phyloP scores from a whole-genome alignment of 2,113 vertebrate species.

The Ictidomys tridecemlineatus region DNA sequence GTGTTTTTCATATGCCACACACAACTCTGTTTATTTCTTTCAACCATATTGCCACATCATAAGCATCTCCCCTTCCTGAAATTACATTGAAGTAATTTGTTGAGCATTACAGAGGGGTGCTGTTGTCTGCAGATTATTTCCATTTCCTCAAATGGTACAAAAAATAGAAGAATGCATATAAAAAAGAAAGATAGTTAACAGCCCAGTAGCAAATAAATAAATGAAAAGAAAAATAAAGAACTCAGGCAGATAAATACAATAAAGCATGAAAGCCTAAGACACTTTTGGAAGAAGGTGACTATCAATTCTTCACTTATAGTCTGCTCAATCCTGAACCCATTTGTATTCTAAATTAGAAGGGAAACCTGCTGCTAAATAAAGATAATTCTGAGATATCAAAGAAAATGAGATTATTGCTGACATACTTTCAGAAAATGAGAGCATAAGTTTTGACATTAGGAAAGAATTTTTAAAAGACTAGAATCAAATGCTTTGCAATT shows the following conservation, averaged over 20 bases:
- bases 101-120: neutral
- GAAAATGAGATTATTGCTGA: neutral
- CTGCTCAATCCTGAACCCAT: neutral
- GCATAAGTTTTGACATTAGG: neutral
- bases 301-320: rapidly evolving
- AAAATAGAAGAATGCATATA: neutral
- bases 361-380: neutral
- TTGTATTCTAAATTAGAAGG: neutral
- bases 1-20: neutral
- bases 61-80: rapidly evolving
- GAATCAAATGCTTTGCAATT: constrained; percentile 12
- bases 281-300: too few species aligned
- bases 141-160: neutral
- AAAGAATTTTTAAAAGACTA: neutral
- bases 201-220: neutral
- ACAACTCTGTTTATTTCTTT: neutral
- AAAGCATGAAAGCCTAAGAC: neutral
- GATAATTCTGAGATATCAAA: neutral
- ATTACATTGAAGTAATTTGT: neutral
- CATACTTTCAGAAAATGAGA: neutral
- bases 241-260: neutral
- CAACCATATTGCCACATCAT: neutral
- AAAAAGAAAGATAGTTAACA: neutral
- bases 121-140: neutral
- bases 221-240: neutral